Conservation (phyloP, 64 coral and sea anemone genomes). For the Porites lutea region DNA sequence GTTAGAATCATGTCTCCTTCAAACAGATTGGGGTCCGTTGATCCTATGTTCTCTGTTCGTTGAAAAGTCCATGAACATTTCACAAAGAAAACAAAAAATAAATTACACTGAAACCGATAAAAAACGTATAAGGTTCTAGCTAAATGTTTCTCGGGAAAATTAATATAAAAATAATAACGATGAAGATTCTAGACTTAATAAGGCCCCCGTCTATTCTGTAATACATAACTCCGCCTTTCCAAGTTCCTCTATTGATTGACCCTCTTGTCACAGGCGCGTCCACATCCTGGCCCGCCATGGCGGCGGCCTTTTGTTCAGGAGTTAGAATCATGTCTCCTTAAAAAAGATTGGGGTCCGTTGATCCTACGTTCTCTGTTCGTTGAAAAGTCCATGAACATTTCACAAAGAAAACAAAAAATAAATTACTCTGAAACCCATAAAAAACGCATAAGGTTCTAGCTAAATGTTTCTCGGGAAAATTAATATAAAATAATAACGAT, state of each 20-base stretch:
- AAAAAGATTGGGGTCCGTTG: constrained; percentile 55
- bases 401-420: too few relatives aligned
- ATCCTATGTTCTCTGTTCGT: constrained; percentile 55
- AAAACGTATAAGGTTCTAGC: too few relatives aligned
- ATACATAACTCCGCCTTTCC: constrained; percentile 55
- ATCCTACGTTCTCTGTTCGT: constrained; percentile 55
- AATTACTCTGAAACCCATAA: too few relatives aligned
- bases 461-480: too few relatives aligned
- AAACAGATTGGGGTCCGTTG: constrained; percentile 55
- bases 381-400: too few relatives aligned
- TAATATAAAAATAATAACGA: too few relatives aligned
- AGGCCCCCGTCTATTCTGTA: constrained; percentile 51
- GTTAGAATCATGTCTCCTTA: constrained; percentile 82
- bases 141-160: too few relatives aligned
- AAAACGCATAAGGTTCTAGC: too few relatives aligned
- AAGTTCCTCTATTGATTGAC: constrained; percentile 33
- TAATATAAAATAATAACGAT: too few relatives aligned
- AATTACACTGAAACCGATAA: too few relatives aligned
- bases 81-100: too few relatives aligned
- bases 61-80: too few relatives aligned
- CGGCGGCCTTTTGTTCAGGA: constrained; percentile 50
- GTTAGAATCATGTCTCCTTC: constrained; percentile 83
- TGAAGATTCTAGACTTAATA: constrained; percentile 17
- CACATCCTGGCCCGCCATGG: constrained; percentile 56
- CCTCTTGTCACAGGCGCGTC: constrained; percentile 10